These are phyloP conservation scores for Indri indri DNA, from an alignment of 2,113 vertebrate species.

Conservation along the genomic window DNA sequence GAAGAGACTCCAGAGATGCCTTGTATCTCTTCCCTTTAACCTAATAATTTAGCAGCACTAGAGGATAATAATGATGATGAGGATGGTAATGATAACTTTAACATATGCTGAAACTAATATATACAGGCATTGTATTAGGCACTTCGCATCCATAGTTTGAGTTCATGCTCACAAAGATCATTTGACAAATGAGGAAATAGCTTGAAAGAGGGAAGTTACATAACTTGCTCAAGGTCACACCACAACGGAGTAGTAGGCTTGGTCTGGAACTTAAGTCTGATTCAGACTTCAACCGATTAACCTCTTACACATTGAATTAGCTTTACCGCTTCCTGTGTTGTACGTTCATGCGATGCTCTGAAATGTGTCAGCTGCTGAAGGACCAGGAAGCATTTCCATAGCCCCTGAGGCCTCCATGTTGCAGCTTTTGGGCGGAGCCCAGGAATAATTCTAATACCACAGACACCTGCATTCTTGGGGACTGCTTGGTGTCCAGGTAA, in stretches of 20 bases:
- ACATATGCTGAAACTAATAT: neutral
- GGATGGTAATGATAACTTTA: neutral
- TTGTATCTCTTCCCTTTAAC: neutral
- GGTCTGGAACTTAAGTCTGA: neutral
- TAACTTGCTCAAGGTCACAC: neutral
- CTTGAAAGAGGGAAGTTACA: neutral
- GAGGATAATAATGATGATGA: neutral
- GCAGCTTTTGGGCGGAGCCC: neutral
- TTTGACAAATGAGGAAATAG: neutral
- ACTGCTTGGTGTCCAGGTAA: neutral
- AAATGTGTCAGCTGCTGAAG: neutral
- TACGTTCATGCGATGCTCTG: neutral
- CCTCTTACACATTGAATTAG: neutral
- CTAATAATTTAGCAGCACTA: neutral
- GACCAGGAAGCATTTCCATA: neutral
- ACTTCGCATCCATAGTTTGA: neutral
- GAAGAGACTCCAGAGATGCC: neutral
- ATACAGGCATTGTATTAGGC: neutral
- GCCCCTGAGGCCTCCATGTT: neutral
- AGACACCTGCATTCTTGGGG: neutral
- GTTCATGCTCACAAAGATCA: neutral
- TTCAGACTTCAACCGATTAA: neutral
- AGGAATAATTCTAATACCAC: neutral
- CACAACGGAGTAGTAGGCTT: neutral
- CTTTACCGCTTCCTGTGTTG: neutral